Percentiles rank a stretch among this genome's conserved stretches.
phyloP scores from a whole-genome alignment of 2,888 invertebrate genomes.

The Trachelus tabidus region DNA sequence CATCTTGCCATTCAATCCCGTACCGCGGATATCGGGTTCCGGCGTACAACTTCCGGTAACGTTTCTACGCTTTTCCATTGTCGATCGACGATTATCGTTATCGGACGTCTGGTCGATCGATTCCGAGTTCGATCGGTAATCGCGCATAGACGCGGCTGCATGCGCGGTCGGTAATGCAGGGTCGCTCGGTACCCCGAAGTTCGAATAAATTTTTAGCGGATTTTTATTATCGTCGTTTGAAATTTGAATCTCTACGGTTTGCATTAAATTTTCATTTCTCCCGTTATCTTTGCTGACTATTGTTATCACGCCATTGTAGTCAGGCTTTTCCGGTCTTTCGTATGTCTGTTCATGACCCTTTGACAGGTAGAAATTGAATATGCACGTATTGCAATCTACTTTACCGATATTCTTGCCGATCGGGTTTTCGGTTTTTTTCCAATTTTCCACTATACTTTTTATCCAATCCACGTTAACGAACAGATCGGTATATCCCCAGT shows the following conservation, averaged over 20 bases:
- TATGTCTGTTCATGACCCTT: slow-evolving; percentile 24
- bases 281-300: neutral
- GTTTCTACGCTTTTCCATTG: neutral
- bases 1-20: neutral
- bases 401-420: neutral
- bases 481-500: slow-evolving; percentile 41
- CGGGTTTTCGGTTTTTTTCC: slow-evolving; percentile 11
- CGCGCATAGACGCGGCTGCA: neutral
- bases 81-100: neutral
- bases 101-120: neutral
- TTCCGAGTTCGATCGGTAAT: neutral
- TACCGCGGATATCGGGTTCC: neutral
- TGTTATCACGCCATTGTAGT: neutral
- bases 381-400: slow-evolving; percentile 29
- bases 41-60: neutral
- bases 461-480: slow-evolving; percentile 38
- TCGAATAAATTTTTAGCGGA: neutral
- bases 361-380: slow-evolving; percentile 36
- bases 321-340: neutral
- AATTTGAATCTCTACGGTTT: neutral
- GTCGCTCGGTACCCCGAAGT: accelerated
- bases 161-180: neutral
- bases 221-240: neutral
- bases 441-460: slow-evolving; percentile 21
- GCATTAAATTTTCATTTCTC: neutral